phyloP scores from a whole-genome alignment of 2,888 invertebrate species.

The Lapara coniferarum region DNA sequence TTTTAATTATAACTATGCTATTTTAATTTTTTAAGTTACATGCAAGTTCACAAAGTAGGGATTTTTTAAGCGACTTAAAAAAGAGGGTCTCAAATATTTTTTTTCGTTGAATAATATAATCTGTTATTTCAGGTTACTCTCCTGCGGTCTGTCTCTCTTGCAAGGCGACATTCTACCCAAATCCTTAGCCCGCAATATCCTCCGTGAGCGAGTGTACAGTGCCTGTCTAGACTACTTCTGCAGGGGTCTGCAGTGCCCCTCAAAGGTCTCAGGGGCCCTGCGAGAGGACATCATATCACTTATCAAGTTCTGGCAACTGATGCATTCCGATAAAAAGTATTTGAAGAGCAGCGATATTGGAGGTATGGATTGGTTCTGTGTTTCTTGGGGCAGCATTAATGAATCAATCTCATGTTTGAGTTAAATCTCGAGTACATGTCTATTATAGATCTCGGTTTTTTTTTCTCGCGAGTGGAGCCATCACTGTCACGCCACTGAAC shows the following conservation, averaged over 20 bases:
- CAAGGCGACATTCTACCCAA: constrained; percentile 96
- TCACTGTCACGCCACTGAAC: no score
- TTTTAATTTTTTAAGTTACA: no score
- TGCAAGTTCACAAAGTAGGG: no score
- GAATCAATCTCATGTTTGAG: no score
- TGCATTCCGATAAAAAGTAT: constrained; percentile 97
- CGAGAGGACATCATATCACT: constrained; percentile 95
- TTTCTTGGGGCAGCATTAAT: background rate
- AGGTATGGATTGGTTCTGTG: constrained; percentile 68
- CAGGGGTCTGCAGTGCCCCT: constrained; percentile 93
- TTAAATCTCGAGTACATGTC: no score
- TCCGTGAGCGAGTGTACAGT: constrained; percentile 97
- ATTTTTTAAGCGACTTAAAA: no score
- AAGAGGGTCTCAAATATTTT: no score
- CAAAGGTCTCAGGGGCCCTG: constrained; percentile 89
- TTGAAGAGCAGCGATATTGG: constrained; percentile 92
- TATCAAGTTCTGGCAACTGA: constrained; percentile 97
- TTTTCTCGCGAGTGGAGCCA: no score
- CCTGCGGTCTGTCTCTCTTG: constrained; percentile 95
- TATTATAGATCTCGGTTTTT: no score
- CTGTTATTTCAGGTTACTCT: constrained; percentile 85
- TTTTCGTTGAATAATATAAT: no score
- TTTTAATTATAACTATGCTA: no score
- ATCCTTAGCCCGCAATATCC: constrained; percentile 94
- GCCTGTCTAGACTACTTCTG: constrained; percentile 98